These are phyloP conservation scores for Shargacucullia verbasci DNA, from an alignment of 2,888 invertebrate genomes.

Conservation along the genomic window DNA sequence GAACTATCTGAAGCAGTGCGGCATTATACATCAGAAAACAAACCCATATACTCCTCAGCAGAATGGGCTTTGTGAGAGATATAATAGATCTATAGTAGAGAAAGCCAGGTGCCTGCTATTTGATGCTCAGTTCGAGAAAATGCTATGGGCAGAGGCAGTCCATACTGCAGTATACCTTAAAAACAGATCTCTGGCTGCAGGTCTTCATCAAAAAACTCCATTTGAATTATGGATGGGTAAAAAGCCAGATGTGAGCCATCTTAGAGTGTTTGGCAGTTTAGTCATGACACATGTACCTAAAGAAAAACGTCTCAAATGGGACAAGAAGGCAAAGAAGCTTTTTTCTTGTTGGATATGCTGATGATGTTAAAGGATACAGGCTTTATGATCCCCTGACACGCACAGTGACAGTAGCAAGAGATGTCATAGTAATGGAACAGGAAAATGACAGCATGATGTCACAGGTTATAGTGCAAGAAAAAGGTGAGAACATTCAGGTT, in stretches of 20 bases:
- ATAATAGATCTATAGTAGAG: slow-evolving; percentile 11
- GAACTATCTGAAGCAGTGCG: too few species aligned
- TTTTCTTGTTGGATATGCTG: slow-evolving; percentile 50
- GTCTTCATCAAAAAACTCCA: slow-evolving; percentile 28
- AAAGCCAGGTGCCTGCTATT: slow-evolving; percentile 5
- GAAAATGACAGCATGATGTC: too few species aligned
- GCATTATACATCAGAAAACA: too few species aligned
- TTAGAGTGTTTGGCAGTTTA: neutral
- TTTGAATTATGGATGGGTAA: slow-evolving; percentile 37
- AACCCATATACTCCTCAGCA: too few species aligned
- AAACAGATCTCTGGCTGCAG: slow-evolving; percentile 2
- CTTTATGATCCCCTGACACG: slow-evolving; percentile 41
- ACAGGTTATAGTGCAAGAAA: too few species aligned
- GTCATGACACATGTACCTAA: slow-evolving; percentile 18
- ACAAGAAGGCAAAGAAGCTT: slow-evolving; percentile 42
- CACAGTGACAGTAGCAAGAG: slow-evolving; percentile 10
- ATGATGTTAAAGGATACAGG: slow-evolving; percentile 52
- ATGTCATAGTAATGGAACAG: slow-evolving; percentile 46
- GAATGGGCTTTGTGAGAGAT: too few species aligned
- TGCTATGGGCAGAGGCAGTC: slow-evolving; percentile 5
- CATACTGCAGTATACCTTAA: slow-evolving; percentile 6
- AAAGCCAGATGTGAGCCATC: slow-evolving; percentile 24
- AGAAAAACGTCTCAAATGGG: slow-evolving; percentile 14
- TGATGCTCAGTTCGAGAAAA: slow-evolving; percentile 7
- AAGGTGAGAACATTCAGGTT: too few species aligned